Conservation (phyloP, 2,888 invertebrate genomes). For the Drosophila infuscata region DNA sequence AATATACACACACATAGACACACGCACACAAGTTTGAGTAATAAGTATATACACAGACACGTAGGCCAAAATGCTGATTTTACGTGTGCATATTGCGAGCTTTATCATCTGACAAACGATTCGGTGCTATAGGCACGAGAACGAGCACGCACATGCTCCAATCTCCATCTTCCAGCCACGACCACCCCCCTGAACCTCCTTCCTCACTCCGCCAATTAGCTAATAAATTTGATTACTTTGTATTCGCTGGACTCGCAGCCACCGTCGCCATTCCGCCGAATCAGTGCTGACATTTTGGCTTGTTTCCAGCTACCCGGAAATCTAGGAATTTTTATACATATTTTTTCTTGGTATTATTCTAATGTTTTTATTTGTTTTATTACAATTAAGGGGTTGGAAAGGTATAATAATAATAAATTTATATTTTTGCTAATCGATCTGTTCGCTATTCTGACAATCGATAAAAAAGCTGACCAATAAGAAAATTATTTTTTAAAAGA, state of each 20-base stretch:
- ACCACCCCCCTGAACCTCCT: background rate
- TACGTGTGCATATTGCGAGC: constrained; percentile 55
- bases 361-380: background rate
- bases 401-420: background rate
- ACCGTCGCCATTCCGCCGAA: constrained; percentile 6
- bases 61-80: constrained; percentile 40
- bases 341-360: background rate
- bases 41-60: constrained; percentile 25
- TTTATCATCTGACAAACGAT: constrained; percentile 66
- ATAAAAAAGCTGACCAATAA: constrained; percentile 1
- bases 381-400: background rate
- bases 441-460: background rate
- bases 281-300: constrained; percentile 8
- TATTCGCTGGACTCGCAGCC: constrained; percentile 23
- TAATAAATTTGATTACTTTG: constrained; percentile 57
- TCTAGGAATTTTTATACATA: background rate
- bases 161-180: constrained; percentile 35
- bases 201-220: constrained; percentile 32
- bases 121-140: constrained; percentile 53
- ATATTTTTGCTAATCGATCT: background rate
- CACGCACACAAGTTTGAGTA: constrained; percentile 1
- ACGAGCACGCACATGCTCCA: constrained; percentile 62
- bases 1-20: background rate
- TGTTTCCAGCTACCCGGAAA: constrained; percentile 3
- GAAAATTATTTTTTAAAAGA: background rate